phyloP scores from a whole-genome alignment of 2,888 invertebrate species.

The Caenorhabditis auriculariae region DNA sequence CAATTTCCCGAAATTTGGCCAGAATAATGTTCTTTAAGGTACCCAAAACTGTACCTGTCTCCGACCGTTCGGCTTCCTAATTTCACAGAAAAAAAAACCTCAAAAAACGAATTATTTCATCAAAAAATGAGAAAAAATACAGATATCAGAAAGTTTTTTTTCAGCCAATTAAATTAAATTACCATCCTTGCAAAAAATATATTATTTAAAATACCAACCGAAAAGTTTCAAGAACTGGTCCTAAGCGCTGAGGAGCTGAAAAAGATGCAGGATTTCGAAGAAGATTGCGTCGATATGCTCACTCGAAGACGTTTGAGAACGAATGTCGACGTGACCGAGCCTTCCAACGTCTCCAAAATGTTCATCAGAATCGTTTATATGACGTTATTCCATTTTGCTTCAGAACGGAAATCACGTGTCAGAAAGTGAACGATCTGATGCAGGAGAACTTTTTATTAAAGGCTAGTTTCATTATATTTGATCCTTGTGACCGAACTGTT shows the following conservation, averaged over 20 bases:
- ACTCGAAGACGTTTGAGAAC: constrained; percentile 70
- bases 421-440: constrained; percentile 38
- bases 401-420: constrained; percentile 39
- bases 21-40: no score
- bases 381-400: no score
- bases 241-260: constrained; percentile 90
- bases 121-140: no score
- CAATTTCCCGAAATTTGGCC: no score
- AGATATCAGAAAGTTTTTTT: no score
- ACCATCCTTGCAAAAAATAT: no score
- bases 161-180: no score
- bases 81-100: not conserved
- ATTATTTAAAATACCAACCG: not conserved
- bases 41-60: no score
- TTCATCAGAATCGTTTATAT: not conserved
- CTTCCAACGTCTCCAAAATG: not conserved
- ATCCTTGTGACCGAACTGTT: not conserved
- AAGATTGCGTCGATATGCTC: constrained; percentile 95
- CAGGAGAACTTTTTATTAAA: constrained; percentile 43
- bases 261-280: constrained; percentile 91
- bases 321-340: constrained; percentile 13
- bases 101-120: no score
- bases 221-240: constrained; percentile 76
- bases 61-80: not conserved
- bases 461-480: not conserved